These are phyloP conservation scores for Diarsia mendica DNA, from an alignment of 2,888 invertebrate species.

Conservation along the genomic window DNA sequence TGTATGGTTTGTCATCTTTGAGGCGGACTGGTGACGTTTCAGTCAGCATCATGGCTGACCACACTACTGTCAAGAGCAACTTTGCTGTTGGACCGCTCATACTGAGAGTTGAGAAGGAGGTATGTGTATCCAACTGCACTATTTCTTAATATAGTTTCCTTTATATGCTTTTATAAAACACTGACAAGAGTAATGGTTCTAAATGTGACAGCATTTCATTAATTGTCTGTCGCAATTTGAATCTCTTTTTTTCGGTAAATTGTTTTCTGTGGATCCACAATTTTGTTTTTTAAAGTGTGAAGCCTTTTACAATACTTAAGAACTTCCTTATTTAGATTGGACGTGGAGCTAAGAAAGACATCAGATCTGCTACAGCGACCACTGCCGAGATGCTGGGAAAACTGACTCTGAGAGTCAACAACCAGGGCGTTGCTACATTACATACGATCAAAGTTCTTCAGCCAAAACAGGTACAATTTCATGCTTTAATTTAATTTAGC, in stretches of 20 bases:
- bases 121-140: conserved; percentile 67
- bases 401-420: conserved; percentile 93
- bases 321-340: conserved; percentile 90
- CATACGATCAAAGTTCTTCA: conserved; percentile 96
- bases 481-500: background rate
- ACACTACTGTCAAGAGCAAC: conserved; percentile 95
- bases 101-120: conserved; percentile 94
- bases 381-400: conserved; percentile 96
- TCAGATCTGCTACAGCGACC: conserved; percentile 96
- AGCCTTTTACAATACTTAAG: background rate
- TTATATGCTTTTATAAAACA: background rate
- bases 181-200: background rate
- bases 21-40: conserved; percentile 95
- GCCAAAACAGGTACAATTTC: conserved; percentile 94
- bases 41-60: conserved; percentile 94
- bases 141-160: background rate
- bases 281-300: background rate
- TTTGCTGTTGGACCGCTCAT: conserved; percentile 95
- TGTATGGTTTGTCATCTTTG: conserved; percentile 95
- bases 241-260: background rate
- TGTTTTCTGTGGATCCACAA: background rate
- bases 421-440: conserved; percentile 95
- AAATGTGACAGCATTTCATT: background rate
- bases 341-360: conserved; percentile 94
- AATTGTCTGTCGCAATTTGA: background rate